phyloP scores from a whole-genome alignment of 2,113 vertebrate genomes.

The Sclerurus mexicanus region DNA sequence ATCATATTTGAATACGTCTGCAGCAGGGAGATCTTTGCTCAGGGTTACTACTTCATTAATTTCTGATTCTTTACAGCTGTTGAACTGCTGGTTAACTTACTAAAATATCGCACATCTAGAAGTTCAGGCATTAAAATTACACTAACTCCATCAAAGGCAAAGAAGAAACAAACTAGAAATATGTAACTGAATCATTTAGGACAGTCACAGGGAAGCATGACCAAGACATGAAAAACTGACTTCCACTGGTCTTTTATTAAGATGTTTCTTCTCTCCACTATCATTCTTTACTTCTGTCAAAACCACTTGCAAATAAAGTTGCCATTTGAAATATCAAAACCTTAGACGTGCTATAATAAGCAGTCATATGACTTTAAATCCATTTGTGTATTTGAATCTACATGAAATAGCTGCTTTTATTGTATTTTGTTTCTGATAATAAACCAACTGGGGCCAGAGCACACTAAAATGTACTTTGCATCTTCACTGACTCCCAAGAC shows the following conservation, averaged over 20 bases:
- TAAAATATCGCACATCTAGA: not conserved
- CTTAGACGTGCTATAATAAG: not conserved
- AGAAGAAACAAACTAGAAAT: not conserved
- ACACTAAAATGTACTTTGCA: not conserved
- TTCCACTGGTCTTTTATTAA: not conserved
- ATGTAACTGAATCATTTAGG: not conserved
- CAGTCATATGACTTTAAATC: not conserved
- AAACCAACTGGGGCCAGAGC: not conserved
- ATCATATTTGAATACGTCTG: not conserved
- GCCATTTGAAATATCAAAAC: not conserved
- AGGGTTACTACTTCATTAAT: slow-evolving; percentile 2
- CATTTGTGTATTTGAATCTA: not conserved
- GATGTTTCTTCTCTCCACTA: not conserved
- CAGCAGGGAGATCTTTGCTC: not conserved
- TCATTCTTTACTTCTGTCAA: not conserved
- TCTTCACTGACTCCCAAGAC: not conserved
- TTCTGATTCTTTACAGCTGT: not conserved
- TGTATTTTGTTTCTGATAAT: not conserved
- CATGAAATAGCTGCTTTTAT: not conserved
- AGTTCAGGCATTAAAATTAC: not conserved
- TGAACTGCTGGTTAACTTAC: slow-evolving; percentile 6
- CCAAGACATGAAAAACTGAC: not conserved
- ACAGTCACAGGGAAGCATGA: not conserved
- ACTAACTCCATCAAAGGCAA: not conserved
- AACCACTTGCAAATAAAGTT: not conserved